A percentile compares a stretch with the other conserved stretches of the same genome.
Evolutionary conservation across 2,888 invertebrate species (phyloP).

Genomic region (Erebia palarica): DNA sequence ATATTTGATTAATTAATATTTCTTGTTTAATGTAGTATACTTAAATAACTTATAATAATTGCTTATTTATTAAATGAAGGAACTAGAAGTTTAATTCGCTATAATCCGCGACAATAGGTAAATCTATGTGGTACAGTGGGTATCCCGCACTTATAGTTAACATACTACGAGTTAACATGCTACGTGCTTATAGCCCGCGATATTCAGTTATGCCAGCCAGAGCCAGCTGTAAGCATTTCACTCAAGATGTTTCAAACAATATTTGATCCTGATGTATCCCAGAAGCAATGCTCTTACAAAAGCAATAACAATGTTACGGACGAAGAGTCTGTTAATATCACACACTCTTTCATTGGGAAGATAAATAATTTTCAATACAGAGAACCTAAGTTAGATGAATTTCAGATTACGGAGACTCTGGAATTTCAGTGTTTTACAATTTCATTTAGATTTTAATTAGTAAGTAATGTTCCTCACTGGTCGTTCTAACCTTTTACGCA

Average conservation of each 20-base stretch:
- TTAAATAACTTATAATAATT: too few species aligned
- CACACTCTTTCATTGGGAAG: neutral
- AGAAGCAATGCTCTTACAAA: slow-evolving; percentile 12
- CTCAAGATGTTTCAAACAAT: slow-evolving; percentile 30
- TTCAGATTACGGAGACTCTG: too few species aligned
- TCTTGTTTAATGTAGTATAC: too few species aligned
- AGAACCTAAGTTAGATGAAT: neutral
- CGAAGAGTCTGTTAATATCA: neutral
- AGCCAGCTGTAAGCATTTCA: slow-evolving; percentile 27
- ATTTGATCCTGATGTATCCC: slow-evolving; percentile 24
- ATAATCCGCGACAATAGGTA: too few species aligned
- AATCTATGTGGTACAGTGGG: too few species aligned
- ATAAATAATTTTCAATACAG: neutral
- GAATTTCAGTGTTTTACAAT: neutral
- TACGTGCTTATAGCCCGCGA: too few species aligned
- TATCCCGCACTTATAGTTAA: too few species aligned
- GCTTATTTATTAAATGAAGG: too few species aligned
- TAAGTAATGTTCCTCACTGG: neutral
- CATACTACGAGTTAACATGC: too few species aligned
- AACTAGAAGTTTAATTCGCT: too few species aligned
- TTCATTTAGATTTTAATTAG: neutral
- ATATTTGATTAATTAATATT: too few species aligned
- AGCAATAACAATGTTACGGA: neutral
- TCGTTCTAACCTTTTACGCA: neutral
- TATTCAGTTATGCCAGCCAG: slow-evolving; percentile 8